A percentile compares a stretch with the other conserved stretches of the same genome.
Evolutionary conservation across 2,888 invertebrate genomes (phyloP).

Genomic region (Nudaria mundana): DNA sequence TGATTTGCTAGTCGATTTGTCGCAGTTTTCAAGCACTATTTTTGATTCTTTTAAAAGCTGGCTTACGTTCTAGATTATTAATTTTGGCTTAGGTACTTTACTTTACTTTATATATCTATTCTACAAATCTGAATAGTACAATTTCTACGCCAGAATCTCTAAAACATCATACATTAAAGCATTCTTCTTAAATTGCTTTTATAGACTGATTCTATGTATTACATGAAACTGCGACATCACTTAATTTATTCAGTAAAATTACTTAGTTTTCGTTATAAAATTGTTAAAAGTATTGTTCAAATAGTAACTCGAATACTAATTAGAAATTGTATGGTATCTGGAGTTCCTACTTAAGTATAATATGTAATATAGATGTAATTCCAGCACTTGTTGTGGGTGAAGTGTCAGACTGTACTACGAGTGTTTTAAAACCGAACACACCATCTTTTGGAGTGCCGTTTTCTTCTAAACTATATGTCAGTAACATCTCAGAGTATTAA

Average conservation of each 20-base stretch:
- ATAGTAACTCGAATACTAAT: slow-evolving; percentile 59
- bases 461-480: too few relatives aligned
- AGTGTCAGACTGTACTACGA: slow-evolving; percentile 17
- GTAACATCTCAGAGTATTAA: too few relatives aligned
- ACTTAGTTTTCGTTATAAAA: slow-evolving; percentile 32
- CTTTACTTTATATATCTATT: too few relatives aligned
- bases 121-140: too few relatives aligned
- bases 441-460: too few relatives aligned
- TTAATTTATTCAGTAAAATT: slow-evolving; percentile 22
- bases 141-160: too few relatives aligned
- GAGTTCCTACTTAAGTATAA: slow-evolving; percentile 72
- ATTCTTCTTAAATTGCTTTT: too few relatives aligned
- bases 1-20: slow-evolving; percentile 64
- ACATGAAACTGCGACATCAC: slow-evolving; percentile 9
- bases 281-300: slow-evolving; percentile 39
- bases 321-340: slow-evolving; percentile 55
- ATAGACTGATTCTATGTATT: too few relatives aligned
- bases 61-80: too few relatives aligned
- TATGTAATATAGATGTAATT: slow-evolving; percentile 49
- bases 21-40: slow-evolving; percentile 12
- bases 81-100: too few relatives aligned
- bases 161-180: too few relatives aligned
- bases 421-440: too few relatives aligned
- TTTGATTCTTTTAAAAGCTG: background rate
- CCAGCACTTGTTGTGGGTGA: slow-evolving; percentile 27